Conservation (phyloP, 2,797 vertebrate species). For the Tinamus major region DNA sequence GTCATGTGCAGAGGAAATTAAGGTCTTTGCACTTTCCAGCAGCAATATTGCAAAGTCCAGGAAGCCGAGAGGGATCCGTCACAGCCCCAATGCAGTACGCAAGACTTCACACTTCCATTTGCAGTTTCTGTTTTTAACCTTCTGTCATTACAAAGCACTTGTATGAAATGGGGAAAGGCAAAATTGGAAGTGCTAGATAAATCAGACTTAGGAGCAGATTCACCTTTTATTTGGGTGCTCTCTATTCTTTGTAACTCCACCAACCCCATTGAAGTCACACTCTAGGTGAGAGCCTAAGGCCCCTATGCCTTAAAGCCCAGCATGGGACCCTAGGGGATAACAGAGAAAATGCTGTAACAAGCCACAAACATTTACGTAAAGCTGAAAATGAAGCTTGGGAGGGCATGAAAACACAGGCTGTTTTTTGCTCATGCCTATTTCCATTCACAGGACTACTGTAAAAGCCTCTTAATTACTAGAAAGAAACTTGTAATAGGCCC, state of each 20-base stretch:
- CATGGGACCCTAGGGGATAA: background rate
- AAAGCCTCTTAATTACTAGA: background rate
- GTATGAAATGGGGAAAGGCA: background rate
- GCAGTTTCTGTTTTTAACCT: background rate
- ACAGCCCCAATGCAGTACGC: background rate
- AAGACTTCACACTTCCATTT: background rate
- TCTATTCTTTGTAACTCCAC: background rate
- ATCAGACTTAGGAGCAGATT: background rate
- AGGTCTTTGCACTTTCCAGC: conserved; percentile 21
- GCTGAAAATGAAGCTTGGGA: background rate
- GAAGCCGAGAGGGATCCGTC: background rate
- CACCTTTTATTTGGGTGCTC: background rate
- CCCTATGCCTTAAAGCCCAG: background rate
- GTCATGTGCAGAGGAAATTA: background rate
- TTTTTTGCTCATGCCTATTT: background rate
- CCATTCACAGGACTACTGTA: background rate
- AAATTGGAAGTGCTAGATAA: background rate
- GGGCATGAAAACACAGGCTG: background rate
- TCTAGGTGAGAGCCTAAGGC: too few relatives aligned
- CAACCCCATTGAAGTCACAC: background rate
- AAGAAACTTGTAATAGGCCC: background rate
- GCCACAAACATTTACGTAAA: background rate
- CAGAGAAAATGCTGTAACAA: background rate
- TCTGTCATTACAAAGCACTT: background rate
- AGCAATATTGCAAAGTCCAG: background rate